A percentile compares a stretch with the other conserved stretches of the same genome.
These are phyloP conservation scores for Cantharis lateralis DNA, from an alignment of 2,888 invertebrate species.

Conservation along the genomic window DNA sequence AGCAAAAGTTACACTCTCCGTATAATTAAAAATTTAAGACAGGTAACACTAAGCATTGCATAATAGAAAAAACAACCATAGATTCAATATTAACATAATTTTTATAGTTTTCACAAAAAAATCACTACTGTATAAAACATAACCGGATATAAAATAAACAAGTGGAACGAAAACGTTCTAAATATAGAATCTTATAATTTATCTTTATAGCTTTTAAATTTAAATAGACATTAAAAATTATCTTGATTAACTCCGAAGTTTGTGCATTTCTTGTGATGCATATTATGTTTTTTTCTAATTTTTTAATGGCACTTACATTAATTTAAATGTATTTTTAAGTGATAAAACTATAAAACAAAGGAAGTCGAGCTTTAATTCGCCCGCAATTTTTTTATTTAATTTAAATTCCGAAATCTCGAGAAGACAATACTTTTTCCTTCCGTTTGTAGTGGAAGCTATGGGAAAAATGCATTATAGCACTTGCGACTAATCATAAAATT, in stretches of 20 bases:
- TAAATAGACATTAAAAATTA: neutral
- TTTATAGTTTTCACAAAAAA: neutral
- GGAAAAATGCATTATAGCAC: neutral
- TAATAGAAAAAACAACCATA: neutral
- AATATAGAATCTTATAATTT: neutral
- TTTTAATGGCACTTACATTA: neutral
- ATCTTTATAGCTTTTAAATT: neutral
- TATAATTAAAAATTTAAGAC: neutral
- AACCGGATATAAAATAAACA: constrained; percentile 4
- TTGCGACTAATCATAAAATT: neutral
- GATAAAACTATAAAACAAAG: neutral
- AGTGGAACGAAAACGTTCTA: constrained; percentile 1
- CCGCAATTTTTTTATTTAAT: neutral
- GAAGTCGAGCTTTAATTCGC: neutral
- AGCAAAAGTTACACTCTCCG: neutral
- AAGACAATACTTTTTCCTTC: neutral
- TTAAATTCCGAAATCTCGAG: neutral
- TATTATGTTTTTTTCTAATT: neutral
- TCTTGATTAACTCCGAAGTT: neutral
- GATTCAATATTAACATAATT: neutral
- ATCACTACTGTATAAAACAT: neutral
- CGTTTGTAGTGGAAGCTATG: neutral
- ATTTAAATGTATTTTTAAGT: neutral
- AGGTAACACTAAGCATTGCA: neutral
- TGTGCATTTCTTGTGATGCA: neutral